Evolutionary conservation across 2,113 vertebrate species (phyloP), one percentile per base, ranked within the genome.

Genomic region (Alces alces): DNA sequence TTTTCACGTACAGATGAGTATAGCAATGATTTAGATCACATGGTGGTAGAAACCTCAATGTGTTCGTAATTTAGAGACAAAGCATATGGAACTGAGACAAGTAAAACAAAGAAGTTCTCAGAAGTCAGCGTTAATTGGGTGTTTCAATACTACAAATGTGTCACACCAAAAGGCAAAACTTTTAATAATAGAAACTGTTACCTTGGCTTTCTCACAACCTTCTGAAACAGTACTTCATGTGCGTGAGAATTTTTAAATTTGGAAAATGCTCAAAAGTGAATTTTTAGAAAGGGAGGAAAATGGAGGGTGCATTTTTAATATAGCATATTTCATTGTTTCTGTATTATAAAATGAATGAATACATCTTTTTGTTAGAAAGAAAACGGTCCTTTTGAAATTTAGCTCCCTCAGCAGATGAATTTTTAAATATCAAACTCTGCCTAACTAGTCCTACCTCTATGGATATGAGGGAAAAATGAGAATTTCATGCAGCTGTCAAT

Each of bases 171-270:
- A 90, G 82, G 94, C 60, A 95, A 98, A 95, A 96, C 76, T 60
- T 96, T 54, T 96, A 98, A 87, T 96, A 97, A 96, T 47, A 96
- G 91, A 96, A 93, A 93, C 93, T 61, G 82, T 55, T 96, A 91
- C 76, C 89, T 91, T 82, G 58, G 58, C 83, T 95, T 97, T 96
- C 91, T 93, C 76, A 79, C 30, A 87, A 92, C 58, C 91, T 95
- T 97, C 50, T 84, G 61, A 93, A 97, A 73, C 47, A 95, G 83
- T 90, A 95, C 70, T 89, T 97, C 54, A 36, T n/a, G 27, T 79
- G 61, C 27, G n/a, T 86, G 89, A 97, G 36, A 89, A 95, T 60
- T 97, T 91, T 96, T 89, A 94, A 54, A 90, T 89, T 73, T 95
- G 88, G 93, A 96, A 86, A 95, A 79, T 58, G 80, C 36, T 94